phyloP scores from a whole-genome alignment of 2,113 vertebrate genomes.

The Alligator mississippiensis region DNA sequence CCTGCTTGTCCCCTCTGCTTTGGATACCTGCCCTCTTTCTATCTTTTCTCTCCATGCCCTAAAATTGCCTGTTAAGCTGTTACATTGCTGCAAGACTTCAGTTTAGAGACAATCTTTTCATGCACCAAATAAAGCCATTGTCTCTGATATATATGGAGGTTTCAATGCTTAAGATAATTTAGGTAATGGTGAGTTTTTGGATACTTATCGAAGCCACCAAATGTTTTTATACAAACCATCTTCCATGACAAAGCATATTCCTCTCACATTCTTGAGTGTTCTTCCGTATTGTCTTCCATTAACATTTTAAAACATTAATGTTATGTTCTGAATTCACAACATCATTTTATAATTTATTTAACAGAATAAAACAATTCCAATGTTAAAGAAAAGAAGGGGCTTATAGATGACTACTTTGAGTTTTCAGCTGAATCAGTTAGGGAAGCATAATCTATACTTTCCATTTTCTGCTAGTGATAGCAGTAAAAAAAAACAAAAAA shows the following conservation, averaged over 20 bases:
- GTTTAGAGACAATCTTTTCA: not conserved
- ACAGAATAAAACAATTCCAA: slow-evolving; percentile 5
- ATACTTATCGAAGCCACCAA: not conserved
- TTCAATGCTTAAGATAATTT: slow-evolving; percentile 16
- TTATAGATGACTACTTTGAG: not conserved
- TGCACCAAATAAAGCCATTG: not conserved
- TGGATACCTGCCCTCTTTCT: no score
- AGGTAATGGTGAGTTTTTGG: not conserved
- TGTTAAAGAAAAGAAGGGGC: not conserved
- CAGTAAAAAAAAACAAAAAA: slow-evolving; percentile 1
- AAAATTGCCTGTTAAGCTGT: not conserved
- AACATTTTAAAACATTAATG: slow-evolving; percentile 28
- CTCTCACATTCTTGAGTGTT: fast-evolving
- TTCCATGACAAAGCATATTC: not conserved
- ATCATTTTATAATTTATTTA: not conserved
- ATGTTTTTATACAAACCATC: not conserved
- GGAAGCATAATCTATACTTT: slow-evolving; percentile 19
- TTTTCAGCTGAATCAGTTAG: slow-evolving; percentile 7
- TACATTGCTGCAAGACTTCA: not conserved
- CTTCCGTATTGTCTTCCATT: not conserved
- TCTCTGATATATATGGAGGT: not conserved
- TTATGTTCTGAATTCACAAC: not conserved
- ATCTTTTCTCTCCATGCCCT: not conserved
- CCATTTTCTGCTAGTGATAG: not conserved
- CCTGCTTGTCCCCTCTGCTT: not conserved